Evolutionary conservation across 2,113 vertebrate genomes (phyloP).

Genomic region (Dromiciops gliroides): DNA sequence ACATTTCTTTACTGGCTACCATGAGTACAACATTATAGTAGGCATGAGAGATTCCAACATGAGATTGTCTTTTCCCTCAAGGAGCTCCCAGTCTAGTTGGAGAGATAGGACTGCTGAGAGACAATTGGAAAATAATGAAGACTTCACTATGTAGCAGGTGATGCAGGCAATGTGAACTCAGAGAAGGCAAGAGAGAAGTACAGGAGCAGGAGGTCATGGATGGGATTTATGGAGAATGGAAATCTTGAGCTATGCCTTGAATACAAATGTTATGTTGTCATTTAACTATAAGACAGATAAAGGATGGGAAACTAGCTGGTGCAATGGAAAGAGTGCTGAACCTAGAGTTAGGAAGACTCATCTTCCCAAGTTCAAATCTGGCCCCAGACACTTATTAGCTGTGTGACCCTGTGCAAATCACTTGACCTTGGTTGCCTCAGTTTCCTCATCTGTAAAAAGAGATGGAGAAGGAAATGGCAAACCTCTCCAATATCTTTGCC

Average conservation of each 20-base stretch:
- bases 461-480: neutral
- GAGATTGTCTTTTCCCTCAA: constrained; percentile 5
- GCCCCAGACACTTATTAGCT: neutral
- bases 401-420: neutral
- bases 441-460: neutral
- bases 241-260: neutral
- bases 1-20: neutral
- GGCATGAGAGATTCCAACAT: neutral
- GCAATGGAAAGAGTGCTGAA: neutral
- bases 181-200: neutral
- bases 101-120: neutral
- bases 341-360: too few relatives aligned
- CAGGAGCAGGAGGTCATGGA: neutral
- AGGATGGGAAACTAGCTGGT: neutral
- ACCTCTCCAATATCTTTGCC: too few relatives aligned
- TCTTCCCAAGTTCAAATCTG: neutral
- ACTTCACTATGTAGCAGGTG: neutral
- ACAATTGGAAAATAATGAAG: neutral
- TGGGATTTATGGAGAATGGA: neutral
- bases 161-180: neutral
- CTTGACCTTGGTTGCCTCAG: neutral
- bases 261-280: neutral
- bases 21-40: neutral
- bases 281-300: neutral
- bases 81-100: neutral